These are phyloP conservation scores for Nesometra sesokonis DNA, from an alignment of 35 echinoderm and acorn worm species.

Conservation along the genomic window DNA sequence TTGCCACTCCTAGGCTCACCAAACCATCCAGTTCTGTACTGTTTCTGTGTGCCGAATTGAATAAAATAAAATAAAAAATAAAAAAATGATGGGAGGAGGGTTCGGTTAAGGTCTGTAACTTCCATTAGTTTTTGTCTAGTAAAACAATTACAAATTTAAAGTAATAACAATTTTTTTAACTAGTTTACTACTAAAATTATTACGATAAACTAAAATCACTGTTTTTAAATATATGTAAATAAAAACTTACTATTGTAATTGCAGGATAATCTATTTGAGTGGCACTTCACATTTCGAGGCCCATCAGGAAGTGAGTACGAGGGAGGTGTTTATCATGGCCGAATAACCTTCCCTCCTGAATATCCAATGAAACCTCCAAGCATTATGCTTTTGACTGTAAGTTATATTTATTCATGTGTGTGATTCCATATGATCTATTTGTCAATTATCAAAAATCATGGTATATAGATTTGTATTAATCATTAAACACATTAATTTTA, in stretches of 20 bases:
- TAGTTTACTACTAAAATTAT: no score
- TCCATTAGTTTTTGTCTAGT: not conserved
- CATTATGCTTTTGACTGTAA: slow-evolving; percentile 95
- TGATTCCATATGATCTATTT: not conserved
- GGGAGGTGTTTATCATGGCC: slow-evolving; percentile 81
- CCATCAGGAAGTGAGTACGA: slow-evolving; percentile 79
- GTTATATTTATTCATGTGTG: not conserved
- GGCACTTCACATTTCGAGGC: slow-evolving; percentile 95
- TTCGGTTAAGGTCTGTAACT: no score
- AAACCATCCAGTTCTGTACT: no score
- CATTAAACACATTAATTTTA: no score
- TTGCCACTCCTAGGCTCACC: no score
- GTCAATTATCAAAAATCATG: not conserved
- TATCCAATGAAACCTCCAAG: slow-evolving; percentile 99
- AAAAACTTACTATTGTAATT: not conserved
- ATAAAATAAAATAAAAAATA: no score
- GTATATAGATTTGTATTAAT: no score
- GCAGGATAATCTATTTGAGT: slow-evolving; percentile 98
- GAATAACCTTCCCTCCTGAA: slow-evolving; percentile 86
- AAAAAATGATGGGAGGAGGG: no score
- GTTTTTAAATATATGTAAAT: no score
- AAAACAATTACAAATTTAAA: not conserved
- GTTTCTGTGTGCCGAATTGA: no score
- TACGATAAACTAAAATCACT: no score
- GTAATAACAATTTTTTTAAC: not conserved